phyloP scores from a whole-genome alignment of 1,140 invertebrate species.

The Heterodera carotae region DNA sequence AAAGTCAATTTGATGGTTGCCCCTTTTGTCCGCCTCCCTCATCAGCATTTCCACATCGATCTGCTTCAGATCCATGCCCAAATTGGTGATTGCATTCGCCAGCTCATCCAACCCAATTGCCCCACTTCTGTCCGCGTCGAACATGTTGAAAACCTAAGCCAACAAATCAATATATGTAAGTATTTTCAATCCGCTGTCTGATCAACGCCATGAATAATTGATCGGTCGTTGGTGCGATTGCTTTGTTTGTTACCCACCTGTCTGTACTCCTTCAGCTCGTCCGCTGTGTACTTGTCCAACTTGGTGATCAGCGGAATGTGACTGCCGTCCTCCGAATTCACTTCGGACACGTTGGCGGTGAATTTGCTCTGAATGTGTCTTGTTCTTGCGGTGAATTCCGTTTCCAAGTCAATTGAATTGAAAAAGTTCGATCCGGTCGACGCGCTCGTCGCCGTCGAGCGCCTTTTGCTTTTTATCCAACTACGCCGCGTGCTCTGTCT shows the following conservation, averaged over 20 bases:
- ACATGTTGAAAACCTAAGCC: conserved; percentile 61
- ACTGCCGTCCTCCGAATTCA: conserved; percentile 35
- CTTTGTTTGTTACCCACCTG: no score
- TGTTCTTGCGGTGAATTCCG: conserved; percentile 10
- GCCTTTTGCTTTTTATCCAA: conserved; percentile 12
- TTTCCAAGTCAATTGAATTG: conserved; percentile 9
- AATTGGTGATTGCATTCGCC: conserved; percentile 62
- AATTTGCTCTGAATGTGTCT: conserved; percentile 34
- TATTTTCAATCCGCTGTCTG: no score
- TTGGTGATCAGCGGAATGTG: conserved; percentile 51
- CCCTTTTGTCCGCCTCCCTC: conserved; percentile 58
- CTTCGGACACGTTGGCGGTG: conserved; percentile 14
- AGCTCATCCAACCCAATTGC: conserved; percentile 63
- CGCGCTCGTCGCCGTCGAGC: background rate
- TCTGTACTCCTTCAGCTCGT: conserved; percentile 60
- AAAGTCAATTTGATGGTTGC: conserved; percentile 64
- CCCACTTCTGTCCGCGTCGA: conserved; percentile 60
- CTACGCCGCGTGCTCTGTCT: background rate
- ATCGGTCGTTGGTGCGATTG: no score
- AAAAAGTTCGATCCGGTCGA: conserved; percentile 8
- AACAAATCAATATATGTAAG: no score
- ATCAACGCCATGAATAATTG: no score
- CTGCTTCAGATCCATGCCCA: conserved; percentile 57
- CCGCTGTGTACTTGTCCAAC: conserved; percentile 58
- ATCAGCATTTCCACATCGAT: conserved; percentile 55